phyloP scores from a whole-genome alignment of 1,140 invertebrate species.

The Globodera ellingtonae region DNA sequence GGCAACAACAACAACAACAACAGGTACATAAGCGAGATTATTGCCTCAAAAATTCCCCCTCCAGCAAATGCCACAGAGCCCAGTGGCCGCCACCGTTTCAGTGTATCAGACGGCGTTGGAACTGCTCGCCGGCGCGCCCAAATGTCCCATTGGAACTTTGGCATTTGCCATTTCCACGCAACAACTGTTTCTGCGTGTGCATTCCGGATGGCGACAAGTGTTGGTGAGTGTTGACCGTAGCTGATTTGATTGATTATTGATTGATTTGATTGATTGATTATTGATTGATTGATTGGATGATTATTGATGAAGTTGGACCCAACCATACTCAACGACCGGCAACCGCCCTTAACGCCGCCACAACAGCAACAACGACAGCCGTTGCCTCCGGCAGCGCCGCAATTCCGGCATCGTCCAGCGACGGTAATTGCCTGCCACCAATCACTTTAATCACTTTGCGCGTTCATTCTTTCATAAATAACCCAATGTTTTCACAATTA shows the following conservation, averaged over 20 bases:
- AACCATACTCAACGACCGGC: neutral
- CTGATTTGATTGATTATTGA: neutral
- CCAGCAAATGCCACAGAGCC: neutral
- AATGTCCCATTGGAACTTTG: slow-evolving; percentile 38
- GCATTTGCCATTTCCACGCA: slow-evolving; percentile 57
- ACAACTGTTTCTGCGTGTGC: slow-evolving; percentile 54
- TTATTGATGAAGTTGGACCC: neutral
- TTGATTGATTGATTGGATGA: neutral
- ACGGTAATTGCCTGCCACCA: neutral
- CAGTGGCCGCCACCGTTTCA: neutral
- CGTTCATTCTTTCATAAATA: neutral
- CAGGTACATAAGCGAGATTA: neutral
- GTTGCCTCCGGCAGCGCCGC: neutral
- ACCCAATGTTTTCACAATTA: neutral
- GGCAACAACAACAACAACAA: slow-evolving; percentile 30
- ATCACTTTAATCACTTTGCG: neutral
- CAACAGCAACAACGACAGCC: too few species aligned
- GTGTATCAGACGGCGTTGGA: slow-evolving; percentile 56
- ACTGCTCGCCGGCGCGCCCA: slow-evolving; percentile 40
- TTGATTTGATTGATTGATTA: neutral
- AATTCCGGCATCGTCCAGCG: neutral
- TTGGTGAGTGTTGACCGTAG: slow-evolving; percentile 19
- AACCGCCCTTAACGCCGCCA: neutral
- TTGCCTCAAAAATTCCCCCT: neutral
- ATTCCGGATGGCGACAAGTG: slow-evolving; percentile 53